These are phyloP conservation scores for Nothocercus nigrocapillus DNA, from an alignment of 2,113 vertebrate genomes.

Conservation along the genomic window DNA sequence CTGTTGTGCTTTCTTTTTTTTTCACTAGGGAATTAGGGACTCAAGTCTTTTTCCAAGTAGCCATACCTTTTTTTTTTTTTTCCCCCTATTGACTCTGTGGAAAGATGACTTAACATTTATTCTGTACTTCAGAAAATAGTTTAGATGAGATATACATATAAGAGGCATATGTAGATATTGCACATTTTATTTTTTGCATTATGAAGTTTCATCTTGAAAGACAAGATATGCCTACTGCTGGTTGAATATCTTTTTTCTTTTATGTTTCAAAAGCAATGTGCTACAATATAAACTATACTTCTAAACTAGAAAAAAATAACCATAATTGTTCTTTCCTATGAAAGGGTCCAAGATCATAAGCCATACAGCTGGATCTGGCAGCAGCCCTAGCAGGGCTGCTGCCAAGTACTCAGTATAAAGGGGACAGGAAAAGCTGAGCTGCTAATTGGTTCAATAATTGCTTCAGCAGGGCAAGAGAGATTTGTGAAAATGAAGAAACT, in stretches of 20 bases:
- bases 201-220: neutral
- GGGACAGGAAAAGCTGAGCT: neutral
- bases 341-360: neutral
- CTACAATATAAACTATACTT: neutral
- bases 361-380: neutral
- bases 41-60: neutral
- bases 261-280: neutral
- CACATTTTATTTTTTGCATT: neutral
- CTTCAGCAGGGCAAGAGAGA: neutral
- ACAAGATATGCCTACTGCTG: rapidly evolving
- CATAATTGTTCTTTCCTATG: neutral
- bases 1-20: neutral
- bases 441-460: neutral
- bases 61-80: neutral
- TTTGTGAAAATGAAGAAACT: neutral
- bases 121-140: neutral
- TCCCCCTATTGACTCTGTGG: neutral
- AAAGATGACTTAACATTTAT: neutral
- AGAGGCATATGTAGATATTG: neutral
- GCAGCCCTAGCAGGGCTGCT: neutral
- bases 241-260: neutral
- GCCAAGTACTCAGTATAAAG: neutral
- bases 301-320: neutral
- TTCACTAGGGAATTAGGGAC: neutral
- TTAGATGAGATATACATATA: neutral